These are phyloP conservation scores for Odontophorus gujanensis DNA, from an alignment of 2,113 vertebrate genomes.

Conservation along the genomic window DNA sequence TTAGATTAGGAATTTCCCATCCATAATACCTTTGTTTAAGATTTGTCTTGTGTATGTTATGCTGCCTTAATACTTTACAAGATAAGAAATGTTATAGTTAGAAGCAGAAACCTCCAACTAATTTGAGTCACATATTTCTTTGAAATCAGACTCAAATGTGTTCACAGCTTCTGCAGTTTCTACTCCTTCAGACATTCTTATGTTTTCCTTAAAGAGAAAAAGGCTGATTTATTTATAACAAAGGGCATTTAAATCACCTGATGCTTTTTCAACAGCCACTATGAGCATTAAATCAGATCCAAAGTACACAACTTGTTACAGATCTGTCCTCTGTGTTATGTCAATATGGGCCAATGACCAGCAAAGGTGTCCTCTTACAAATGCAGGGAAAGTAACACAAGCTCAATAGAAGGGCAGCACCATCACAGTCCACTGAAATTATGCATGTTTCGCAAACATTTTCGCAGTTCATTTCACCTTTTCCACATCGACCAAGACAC, in stretches of 20 bases:
- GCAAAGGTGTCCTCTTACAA: constrained; percentile 26
- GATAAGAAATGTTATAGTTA: constrained; percentile 67
- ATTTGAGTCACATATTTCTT: constrained; percentile 48
- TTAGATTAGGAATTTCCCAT: constrained; percentile 66
- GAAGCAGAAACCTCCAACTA: constrained; percentile 65
- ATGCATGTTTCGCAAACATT: neutral
- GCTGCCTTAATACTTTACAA: constrained; percentile 54
- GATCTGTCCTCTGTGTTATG: neutral
- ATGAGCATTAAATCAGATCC: neutral
- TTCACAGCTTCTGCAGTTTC: neutral
- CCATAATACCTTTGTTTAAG: constrained; percentile 71
- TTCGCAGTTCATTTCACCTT: constrained; percentile 38
- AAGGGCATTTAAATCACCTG: constrained; percentile 1
- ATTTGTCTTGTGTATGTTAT: constrained; percentile 64
- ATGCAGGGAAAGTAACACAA: neutral
- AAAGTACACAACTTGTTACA: constrained; percentile 26
- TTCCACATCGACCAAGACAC: neutral
- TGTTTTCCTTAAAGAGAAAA: neutral
- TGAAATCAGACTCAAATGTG: constrained; percentile 40
- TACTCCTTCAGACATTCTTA: neutral
- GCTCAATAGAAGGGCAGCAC: neutral
- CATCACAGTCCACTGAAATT: constrained; percentile 34
- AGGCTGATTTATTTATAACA: neutral
- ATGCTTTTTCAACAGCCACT: neutral
- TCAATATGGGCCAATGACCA: neutral